These are phyloP conservation scores for Phenganax subtilis DNA, from an alignment of 92 coral and sea anemone genomes.

Conservation along the genomic window DNA sequence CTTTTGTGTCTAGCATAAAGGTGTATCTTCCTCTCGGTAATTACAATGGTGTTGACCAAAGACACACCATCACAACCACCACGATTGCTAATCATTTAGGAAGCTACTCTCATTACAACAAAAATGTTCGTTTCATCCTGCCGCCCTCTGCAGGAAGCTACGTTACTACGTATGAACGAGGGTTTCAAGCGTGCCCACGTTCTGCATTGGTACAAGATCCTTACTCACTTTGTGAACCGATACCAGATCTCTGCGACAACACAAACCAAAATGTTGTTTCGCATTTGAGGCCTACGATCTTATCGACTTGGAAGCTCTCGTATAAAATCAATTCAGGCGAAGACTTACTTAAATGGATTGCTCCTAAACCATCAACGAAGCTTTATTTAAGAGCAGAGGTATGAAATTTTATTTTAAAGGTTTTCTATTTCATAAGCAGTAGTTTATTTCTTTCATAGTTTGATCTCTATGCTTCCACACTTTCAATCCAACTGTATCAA, in stretches of 20 bases:
- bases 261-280: conserved; percentile 34
- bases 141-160: conserved; percentile 43
- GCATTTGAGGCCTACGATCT: conserved; percentile 51
- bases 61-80: conserved; percentile 43
- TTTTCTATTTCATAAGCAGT: too few species aligned
- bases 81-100: conserved; percentile 32
- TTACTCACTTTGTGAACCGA: conserved; percentile 50
- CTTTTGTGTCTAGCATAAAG: conserved; percentile 52
- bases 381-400: conserved; percentile 49
- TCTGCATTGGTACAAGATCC: conserved; percentile 52
- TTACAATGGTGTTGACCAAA: conserved; percentile 20
- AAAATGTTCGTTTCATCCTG: conserved; percentile 44
- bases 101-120: conserved; percentile 29
- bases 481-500: not conserved
- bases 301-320: conserved; percentile 55
- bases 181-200: conserved; percentile 43
- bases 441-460: too few species aligned
- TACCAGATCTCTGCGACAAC: conserved; percentile 51
- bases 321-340: conserved; percentile 33
- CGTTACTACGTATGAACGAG: conserved; percentile 47
- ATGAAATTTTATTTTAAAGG: not conserved
- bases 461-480: too few species aligned
- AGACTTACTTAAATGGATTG: conserved; percentile 41
- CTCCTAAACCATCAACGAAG: conserved; percentile 58
- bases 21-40: conserved; percentile 52